These are phyloP conservation scores for Punctoribates punctum DNA, from an alignment of 2,888 invertebrate species.

Conservation along the genomic window DNA sequence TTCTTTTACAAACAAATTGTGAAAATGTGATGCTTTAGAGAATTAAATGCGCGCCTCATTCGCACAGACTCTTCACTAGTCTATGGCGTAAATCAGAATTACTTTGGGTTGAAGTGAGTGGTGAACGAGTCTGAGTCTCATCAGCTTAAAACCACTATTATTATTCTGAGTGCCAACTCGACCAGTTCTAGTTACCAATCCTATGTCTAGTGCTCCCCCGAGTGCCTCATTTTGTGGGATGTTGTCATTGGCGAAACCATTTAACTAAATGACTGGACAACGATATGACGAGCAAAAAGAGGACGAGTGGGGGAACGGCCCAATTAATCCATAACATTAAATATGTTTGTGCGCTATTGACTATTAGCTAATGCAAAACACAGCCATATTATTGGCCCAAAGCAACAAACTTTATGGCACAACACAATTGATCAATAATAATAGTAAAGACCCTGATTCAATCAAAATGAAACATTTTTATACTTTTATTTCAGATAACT, in stretches of 20 bases:
- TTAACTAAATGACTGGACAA: constrained; percentile 30
- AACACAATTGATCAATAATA: not conserved
- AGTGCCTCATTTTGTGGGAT: constrained; percentile 31
- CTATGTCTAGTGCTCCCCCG: constrained; percentile 7
- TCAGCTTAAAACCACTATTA: constrained; percentile 24
- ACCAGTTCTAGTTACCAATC: not conserved
- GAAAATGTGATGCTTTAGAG: constrained; percentile 1
- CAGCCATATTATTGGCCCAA: not conserved
- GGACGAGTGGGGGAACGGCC: not conserved
- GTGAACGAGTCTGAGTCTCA: not conserved
- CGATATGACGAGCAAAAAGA: constrained; percentile 15
- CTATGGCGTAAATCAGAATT: constrained; percentile 9
- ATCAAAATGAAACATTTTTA: not conserved
- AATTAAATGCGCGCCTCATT: not conserved
- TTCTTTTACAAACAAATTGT: constrained; percentile 15
- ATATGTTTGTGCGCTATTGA: not conserved
- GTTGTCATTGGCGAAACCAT: constrained; percentile 12
- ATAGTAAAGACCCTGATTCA: not conserved
- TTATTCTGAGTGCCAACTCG: constrained; percentile 2
- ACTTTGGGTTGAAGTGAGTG: not conserved
- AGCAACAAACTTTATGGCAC: not conserved
- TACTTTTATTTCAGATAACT: too few species aligned
- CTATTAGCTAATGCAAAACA: constrained; percentile 12
- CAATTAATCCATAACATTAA: constrained; percentile 8
- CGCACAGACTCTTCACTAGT: not conserved